phyloP scores from a whole-genome alignment of 2,113 vertebrate species.

The Neolamprologus hecqui region DNA sequence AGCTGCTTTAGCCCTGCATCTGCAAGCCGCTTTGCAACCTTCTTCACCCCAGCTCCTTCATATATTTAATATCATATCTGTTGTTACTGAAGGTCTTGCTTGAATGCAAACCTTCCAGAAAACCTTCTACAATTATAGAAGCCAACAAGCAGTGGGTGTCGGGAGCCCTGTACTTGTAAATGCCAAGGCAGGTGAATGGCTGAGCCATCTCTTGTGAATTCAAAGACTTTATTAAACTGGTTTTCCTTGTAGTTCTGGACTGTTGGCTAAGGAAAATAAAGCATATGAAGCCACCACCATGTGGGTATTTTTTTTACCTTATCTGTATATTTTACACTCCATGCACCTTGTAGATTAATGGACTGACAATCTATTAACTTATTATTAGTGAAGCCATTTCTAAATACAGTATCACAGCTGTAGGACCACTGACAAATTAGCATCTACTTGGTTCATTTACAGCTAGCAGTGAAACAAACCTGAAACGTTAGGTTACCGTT shows the following conservation, averaged over 20 bases:
- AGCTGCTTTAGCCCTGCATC: background rate
- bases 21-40: background rate
- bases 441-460: background rate
- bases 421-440: background rate
- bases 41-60: background rate
- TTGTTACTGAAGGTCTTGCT: background rate
- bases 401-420: background rate
- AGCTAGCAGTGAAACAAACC: background rate
- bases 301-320: background rate
- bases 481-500: rapidly evolving
- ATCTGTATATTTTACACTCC: background rate
- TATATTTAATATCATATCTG: background rate
- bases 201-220: background rate
- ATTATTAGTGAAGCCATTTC: background rate
- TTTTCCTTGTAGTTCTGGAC: background rate
- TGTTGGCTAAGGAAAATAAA: background rate
- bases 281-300: background rate
- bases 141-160: background rate
- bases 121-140: background rate
- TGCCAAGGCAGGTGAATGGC: background rate
- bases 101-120: background rate
- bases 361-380: background rate
- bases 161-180: background rate
- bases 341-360: background rate
- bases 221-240: background rate